phyloP scores from a whole-genome alignment of 37 sponge, comb jelly and placozoan species.

The Spongilla lacustris region DNA sequence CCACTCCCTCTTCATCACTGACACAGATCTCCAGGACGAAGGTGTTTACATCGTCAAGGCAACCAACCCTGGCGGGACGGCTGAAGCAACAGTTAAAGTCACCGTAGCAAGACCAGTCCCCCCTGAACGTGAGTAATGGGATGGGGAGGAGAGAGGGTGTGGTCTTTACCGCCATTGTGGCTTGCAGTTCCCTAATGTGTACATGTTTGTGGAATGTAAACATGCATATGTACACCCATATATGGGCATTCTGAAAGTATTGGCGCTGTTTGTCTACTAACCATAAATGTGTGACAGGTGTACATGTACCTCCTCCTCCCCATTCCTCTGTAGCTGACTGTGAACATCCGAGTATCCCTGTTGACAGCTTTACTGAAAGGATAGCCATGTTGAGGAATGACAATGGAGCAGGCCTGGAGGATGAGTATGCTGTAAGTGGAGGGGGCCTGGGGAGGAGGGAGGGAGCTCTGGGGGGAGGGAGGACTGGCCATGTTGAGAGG shows the following conservation, averaged over 20 bases:
- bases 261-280: too few relatives aligned
- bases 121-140: constrained; percentile 51
- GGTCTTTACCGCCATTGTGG: neutral
- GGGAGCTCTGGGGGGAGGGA: too few relatives aligned
- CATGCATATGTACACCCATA: neutral
- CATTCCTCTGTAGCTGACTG: constrained; percentile 44
- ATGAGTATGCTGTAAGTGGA: constrained; percentile 63
- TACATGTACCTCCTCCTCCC: too few relatives aligned
- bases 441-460: too few relatives aligned
- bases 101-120: constrained; percentile 61
- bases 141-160: neutral
- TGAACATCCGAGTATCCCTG: constrained; percentile 44
- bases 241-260: neutral
- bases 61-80: constrained; percentile 35
- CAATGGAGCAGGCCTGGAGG: constrained; percentile 63
- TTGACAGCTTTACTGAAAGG: constrained; percentile 61
- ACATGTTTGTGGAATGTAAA: neutral
- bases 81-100: constrained; percentile 29
- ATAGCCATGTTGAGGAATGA: constrained; percentile 55
- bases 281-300: too few relatives aligned
- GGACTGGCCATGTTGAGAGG: neutral
- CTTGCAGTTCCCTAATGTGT: neutral
- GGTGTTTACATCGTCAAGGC: constrained; percentile 67
- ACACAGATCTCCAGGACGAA: constrained; percentile 54
- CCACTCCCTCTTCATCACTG: constrained; percentile 51